These are phyloP conservation scores for Poeciliopsis occidentalis DNA, from an alignment of 2,113 vertebrate species.

Conservation along the genomic window DNA sequence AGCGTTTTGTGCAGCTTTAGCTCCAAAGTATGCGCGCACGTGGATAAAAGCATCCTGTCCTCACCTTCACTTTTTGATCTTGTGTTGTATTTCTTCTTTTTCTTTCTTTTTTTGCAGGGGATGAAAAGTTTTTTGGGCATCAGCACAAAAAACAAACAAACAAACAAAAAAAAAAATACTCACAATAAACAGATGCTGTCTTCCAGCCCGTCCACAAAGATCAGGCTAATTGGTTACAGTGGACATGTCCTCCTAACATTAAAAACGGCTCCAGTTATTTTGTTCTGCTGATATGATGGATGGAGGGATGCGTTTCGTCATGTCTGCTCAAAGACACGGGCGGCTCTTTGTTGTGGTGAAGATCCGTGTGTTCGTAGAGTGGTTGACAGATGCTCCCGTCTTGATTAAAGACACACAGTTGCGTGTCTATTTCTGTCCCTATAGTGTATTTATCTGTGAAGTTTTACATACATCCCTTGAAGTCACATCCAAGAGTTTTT, in stretches of 20 bases:
- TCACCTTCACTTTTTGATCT: neutral
- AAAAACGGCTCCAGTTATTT: slow-evolving; percentile 45
- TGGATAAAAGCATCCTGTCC: neutral
- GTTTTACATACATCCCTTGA: neutral
- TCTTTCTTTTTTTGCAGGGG: neutral
- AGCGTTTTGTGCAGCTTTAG: slow-evolving; percentile 24
- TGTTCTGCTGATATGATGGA: slow-evolving; percentile 50
- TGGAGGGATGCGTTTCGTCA: slow-evolving; percentile 63
- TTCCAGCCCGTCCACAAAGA: slow-evolving; percentile 10
- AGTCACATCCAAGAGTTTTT: slow-evolving; percentile 15
- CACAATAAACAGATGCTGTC: slow-evolving; percentile 20
- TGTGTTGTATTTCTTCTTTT: neutral
- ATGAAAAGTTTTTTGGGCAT: slow-evolving; percentile 10
- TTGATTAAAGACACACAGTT: slow-evolving; percentile 63
- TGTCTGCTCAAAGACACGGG: slow-evolving; percentile 34
- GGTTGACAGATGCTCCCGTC: slow-evolving; percentile 60
- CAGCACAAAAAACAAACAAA: neutral
- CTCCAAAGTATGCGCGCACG: neutral
- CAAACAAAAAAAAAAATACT: neutral
- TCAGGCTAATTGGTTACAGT: slow-evolving; percentile 4
- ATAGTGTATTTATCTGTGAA: slow-evolving; percentile 2
- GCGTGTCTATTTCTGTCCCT: slow-evolving; percentile 24
- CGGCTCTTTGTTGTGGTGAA: slow-evolving; percentile 43
- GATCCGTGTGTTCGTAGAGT: slow-evolving; percentile 40
- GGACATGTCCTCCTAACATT: slow-evolving; percentile 19